Conservation (phyloP, 2,888 invertebrate species). For the Campoplex nolae region DNA sequence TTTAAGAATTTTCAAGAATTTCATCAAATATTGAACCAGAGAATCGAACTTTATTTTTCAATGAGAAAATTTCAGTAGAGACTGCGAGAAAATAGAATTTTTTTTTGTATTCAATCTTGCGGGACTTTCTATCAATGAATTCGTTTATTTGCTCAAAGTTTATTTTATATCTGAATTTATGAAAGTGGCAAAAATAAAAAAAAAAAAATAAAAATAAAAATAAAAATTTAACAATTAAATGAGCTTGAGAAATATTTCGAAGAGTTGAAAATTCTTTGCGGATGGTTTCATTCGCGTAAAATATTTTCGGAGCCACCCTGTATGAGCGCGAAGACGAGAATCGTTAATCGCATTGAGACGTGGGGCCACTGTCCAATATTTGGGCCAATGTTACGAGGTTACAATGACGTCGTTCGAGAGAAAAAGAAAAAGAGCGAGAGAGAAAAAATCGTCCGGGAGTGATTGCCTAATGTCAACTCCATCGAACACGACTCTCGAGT, state of each 20-base stretch:
- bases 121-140: background rate
- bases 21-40: background rate
- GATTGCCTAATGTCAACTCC: constrained; percentile 64
- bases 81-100: background rate
- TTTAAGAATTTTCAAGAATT: background rate
- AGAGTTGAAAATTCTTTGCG: background rate
- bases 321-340: background rate
- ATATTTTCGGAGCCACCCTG: background rate
- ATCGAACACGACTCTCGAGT: constrained; percentile 22
- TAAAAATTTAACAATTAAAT: background rate
- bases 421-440: constrained; percentile 46
- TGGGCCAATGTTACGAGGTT: constrained; percentile 80
- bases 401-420: constrained; percentile 57
- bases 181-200: background rate
- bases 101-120: background rate
- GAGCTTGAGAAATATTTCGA: background rate
- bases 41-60: background rate
- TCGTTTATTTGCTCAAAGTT: too few relatives aligned
- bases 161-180: too few relatives aligned
- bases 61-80: background rate
- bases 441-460: constrained; percentile 8
- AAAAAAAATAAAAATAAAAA: too few relatives aligned
- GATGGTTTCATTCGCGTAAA: background rate
- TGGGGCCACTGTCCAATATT: constrained; percentile 82
- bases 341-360: constrained; percentile 55